Evolutionary conservation across 2,113 vertebrate genomes (phyloP), one percentile per base, ranked within the genome.

Genomic region (Suncus etruscus): DNA sequence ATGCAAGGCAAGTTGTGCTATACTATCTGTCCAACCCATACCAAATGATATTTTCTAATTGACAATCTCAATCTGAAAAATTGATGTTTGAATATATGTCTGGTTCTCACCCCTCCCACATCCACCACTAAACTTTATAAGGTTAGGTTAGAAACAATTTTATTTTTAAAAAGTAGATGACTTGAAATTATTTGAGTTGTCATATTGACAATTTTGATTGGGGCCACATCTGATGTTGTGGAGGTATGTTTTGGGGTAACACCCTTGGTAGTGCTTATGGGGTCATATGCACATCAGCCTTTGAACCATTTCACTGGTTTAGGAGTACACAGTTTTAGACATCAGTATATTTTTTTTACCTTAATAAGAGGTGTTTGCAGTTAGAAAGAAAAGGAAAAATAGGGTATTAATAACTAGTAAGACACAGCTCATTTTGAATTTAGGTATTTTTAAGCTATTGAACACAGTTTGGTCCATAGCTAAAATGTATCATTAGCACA

Each of bases 361-460:
- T 54, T 54, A 15, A 54, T 77, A 31, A 1, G 47, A 81, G 81
- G 50, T 16, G 39, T 16, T 54, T 54, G 12, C 12, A 3, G 91
- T 87, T 81, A 6, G 51, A 81, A 80, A 75, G 25, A 80, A 75
- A 69, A 73, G 80, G 78, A 81, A 87, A 87, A 61, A 83, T 68
- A 39, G 11, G 73, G 25, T 68, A 14, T 79, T 72, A 79, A 66
- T 90, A 79, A 54, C 63, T 68, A 83, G 32, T 78, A 66, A 72
- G 27, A 88, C 2, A 27, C 11, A 84, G 3, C 63, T 9, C 69
- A 51, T 78, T 82, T 89, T 83, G 73, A 91, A 89, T 85, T 31
- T 79, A 87, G 51, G 6, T 25, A 39, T 86, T 83, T 82, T 83
- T 5, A 81, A 77, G 18, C 45, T 70, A 48, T 8, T 25, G 18